These are phyloP conservation scores for Glyphotaelius pellucidus DNA, from an alignment of 2,888 invertebrate species.

Conservation along the genomic window DNA sequence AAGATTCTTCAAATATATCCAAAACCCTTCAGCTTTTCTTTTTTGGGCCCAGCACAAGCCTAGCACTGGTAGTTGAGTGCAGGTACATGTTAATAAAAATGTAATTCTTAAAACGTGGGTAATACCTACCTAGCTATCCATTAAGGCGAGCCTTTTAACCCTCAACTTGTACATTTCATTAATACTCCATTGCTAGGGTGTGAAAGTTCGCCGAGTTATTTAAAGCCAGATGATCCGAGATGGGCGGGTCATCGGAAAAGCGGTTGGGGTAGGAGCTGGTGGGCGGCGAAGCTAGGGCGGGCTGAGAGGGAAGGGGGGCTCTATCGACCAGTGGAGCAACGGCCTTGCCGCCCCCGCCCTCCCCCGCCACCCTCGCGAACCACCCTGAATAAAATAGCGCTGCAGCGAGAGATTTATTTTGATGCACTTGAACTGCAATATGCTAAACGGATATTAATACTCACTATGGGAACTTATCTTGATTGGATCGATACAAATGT, in stretches of 20 bases:
- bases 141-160: background rate
- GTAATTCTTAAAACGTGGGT: background rate
- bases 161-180: background rate
- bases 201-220: background rate
- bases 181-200: background rate
- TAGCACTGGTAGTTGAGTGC: too few relatives aligned
- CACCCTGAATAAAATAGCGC: slow-evolving; percentile 22
- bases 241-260: background rate
- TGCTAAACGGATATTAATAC: background rate
- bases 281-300: slow-evolving; percentile 6
- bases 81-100: too few relatives aligned
- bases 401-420: slow-evolving; percentile 2
- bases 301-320: slow-evolving; percentile 39
- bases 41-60: too few relatives aligned
- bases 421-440: background rate
- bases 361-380: slow-evolving; percentile 33
- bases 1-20: too few relatives aligned
- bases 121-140: background rate
- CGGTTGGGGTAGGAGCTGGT: background rate
- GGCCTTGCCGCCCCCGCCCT: slow-evolving; percentile 62
- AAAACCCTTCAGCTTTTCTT: too few relatives aligned
- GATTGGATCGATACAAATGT: background rate
- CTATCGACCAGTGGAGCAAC: slow-evolving; percentile 58
- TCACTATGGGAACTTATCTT: background rate
- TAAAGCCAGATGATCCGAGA: slow-evolving; percentile 5